Evolutionary conservation across 2,888 invertebrate species (phyloP).

Genomic region (Diloba caeruleocephala): DNA sequence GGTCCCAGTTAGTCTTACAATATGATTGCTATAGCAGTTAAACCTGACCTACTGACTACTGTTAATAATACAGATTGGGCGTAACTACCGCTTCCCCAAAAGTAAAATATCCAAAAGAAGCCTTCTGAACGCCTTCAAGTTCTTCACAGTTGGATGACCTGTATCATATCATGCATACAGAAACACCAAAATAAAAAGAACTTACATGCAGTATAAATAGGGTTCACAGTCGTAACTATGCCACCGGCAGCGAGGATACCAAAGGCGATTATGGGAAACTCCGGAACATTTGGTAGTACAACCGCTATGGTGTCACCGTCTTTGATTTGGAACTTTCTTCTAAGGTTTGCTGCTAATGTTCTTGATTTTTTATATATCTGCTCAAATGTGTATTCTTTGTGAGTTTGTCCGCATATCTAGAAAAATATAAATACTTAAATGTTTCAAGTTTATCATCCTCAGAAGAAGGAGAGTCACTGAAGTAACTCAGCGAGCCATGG

Average conservation of each 20-base stretch:
- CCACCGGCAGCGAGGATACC: slow-evolving; percentile 91
- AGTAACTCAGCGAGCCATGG: too few species aligned
- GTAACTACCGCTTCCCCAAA: too few species aligned
- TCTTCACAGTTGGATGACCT: too few species aligned
- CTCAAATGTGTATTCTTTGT: slow-evolving; percentile 91
- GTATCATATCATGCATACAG: not conserved
- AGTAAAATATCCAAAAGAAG: too few species aligned
- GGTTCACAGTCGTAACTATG: slow-evolving; percentile 91
- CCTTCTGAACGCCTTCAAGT: too few species aligned
- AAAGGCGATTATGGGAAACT: slow-evolving; percentile 90
- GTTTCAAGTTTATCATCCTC: too few species aligned
- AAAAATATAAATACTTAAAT: slow-evolving; percentile 44
- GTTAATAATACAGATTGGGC: too few species aligned
- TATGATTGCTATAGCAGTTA: too few species aligned
- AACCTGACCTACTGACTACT: too few species aligned
- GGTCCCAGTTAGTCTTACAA: too few species aligned
- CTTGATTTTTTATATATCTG: slow-evolving; percentile 89
- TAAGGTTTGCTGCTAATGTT: slow-evolving; percentile 89
- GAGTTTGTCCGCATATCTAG: slow-evolving; percentile 92
- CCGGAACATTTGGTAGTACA: slow-evolving; percentile 92
- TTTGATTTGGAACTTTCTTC: slow-evolving; percentile 89
- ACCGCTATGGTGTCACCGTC: slow-evolving; percentile 91
- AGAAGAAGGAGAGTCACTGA: too few species aligned
- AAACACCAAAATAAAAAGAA: slow-evolving; percentile 13
- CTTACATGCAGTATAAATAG: slow-evolving; percentile 90